Evolutionary conservation across 2,888 invertebrate species (phyloP).

Genomic region (Tineola bisselliella): DNA sequence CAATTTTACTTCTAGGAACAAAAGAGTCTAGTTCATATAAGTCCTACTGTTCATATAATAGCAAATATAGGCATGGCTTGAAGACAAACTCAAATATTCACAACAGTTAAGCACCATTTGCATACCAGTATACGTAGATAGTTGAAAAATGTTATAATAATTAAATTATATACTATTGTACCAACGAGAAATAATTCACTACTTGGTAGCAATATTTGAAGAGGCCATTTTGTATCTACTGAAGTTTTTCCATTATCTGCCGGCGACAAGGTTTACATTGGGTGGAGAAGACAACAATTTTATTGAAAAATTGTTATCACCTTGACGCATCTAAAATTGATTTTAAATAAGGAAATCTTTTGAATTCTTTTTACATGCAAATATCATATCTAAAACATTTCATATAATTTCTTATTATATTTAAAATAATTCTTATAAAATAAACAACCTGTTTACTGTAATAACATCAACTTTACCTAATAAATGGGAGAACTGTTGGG

Average conservation of each 20-base stretch:
- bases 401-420: neutral
- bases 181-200: neutral
- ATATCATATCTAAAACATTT: neutral
- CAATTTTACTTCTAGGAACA: neutral
- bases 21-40: neutral
- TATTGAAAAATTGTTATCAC: constrained; percentile 9
- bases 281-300: neutral
- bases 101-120: too few species aligned
- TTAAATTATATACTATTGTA: neutral
- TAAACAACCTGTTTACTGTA: too few species aligned
- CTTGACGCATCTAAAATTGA: constrained; percentile 10
- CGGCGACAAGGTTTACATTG: constrained; percentile 30
- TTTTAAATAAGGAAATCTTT: constrained; percentile 7
- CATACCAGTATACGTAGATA: too few species aligned
- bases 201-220: constrained; percentile 2
- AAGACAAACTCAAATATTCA: too few species aligned
- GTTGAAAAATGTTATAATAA: neutral
- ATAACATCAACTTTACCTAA: neutral
- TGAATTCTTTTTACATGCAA: neutral
- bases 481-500: neutral
- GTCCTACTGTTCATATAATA: neutral
- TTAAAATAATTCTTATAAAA: too few species aligned
- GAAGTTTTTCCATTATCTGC: constrained; percentile 36
- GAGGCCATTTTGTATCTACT: constrained; percentile 5
- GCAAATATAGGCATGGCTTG: too few species aligned